Evolutionary conservation across 1,140 invertebrate genomes (phyloP).

Genomic region (Monochamus saltuarius): DNA sequence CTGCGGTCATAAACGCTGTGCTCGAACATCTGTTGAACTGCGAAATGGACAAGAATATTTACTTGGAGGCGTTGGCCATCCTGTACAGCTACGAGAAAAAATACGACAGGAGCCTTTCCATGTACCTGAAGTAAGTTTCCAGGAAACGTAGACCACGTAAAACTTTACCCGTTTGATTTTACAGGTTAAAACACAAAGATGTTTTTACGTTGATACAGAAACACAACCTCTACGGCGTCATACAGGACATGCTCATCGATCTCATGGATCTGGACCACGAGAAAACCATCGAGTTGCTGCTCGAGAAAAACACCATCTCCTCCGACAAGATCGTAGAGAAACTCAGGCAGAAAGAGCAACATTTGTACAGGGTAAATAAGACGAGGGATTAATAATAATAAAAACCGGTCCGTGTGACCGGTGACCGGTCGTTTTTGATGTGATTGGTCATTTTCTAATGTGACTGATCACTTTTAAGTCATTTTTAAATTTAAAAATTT

Average conservation of each 20-base stretch:
- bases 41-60: constrained; percentile 68
- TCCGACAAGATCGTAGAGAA: constrained; percentile 81
- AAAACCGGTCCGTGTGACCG: no score
- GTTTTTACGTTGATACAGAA: constrained; percentile 87
- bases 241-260: constrained; percentile 85
- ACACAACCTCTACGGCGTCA: constrained; percentile 76
- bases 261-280: constrained; percentile 88
- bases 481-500: no score
- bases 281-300: constrained; percentile 78
- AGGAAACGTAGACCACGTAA: no score
- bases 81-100: constrained; percentile 88
- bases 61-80: constrained; percentile 87
- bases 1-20: constrained; percentile 82
- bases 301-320: constrained; percentile 79
- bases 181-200: constrained; percentile 76
- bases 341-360: constrained; percentile 72
- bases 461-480: no score
- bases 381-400: no score
- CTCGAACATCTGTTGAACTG: constrained; percentile 69
- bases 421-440: no score
- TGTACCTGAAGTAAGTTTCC: constrained; percentile 81
- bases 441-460: no score
- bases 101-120: constrained; percentile 89
- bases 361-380: constrained; percentile 68
- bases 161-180: constrained; percentile 29